Evolutionary conservation across 35 echinoderm and acorn worm species (phyloP), one percentile per base, ranked within the genome.

Genomic region (Anneissia japonica): DNA sequence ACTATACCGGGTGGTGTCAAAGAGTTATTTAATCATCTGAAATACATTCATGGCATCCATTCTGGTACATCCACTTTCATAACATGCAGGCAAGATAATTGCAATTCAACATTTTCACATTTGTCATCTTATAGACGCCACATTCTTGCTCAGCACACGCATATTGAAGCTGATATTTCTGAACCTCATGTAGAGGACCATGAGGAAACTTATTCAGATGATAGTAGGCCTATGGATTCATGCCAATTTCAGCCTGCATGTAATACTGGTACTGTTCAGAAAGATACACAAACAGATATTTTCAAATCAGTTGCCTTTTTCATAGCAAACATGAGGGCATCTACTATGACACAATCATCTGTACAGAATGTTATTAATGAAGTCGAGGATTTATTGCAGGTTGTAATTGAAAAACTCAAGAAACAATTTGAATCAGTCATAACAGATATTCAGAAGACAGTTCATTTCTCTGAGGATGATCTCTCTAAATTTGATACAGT

Each of bases 301-400:
- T 64, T 64, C n/a, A 64, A 64, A 64, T 64, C 51, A 16, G 51
- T 64, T 64, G 51, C 19, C 2, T 6, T 2, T 12, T 64, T 64
- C 26, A 23, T 64, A 64, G 51, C 51, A 64, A 64, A 64, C 19
- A 64, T 64, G 51, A 64, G 51, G 26, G 51, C 51, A 64, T 64
- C 82, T 32, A 36, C 43, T 36, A 84, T 84, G 82, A 21, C 82
- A 55, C 35, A 84, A 16, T 84, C 82, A 3, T 64, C 43, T 64
- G 36, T 55, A 30, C 43, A 84, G n/a, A 84, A 55, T 64, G 82
- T 84, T 34, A 84, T 84, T 64, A 29, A 16, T 55, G 82, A 84
- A 64, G 82, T 84, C 28, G 36, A 84, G 72, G 82, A 64, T 21
- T 30, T 84, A 3, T 64, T 84, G 32, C 30, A 32, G 16, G 37